Base-by-base conservation (phyloP, 2,113 vertebrate species). In the Nanger granti region DNA sequence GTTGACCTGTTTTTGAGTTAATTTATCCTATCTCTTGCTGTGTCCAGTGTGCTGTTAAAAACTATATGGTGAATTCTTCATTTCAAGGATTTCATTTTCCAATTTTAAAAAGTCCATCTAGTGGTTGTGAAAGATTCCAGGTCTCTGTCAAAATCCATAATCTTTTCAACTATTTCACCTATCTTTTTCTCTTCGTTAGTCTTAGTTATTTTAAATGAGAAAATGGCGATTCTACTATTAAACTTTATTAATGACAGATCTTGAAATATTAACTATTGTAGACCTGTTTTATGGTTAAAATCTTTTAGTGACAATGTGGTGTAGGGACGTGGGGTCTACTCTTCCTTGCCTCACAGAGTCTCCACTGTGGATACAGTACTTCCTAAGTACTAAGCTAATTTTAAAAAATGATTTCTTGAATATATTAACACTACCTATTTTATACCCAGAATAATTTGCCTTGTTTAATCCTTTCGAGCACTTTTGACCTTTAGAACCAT, bases 181-280 rank as follows among this genome's bases (percentile, higher is more conserved):
- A 55, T 64, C 5, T 93, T 93, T 86, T 86, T 34, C 66, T 69
- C 8, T 85, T 60, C 55, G 1, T 80, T 69, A 24, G 20, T 88
- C 60, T 87, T 57, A 73, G 89, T 86, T 84, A 83, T 84, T 87
- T 97, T 82, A 47, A 97, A 95, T 64, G n/a, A 87, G 18, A 82
- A 91, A 96, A 84, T 66, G 69, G 55, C 11, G 49, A 82, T 49
- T 89, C 49, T 87, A 9, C 28, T 87, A 59, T 66, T 85, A 91
- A 94, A 66, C 52, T 41, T 83, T 66, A 28, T 73, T 44, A 41
- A 69, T 54, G 90, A 13, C 26, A 59, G 34, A 26, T 49, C 57
- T 93, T 82, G 88, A 92, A 96, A 93, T 95, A 82, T 15, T 89
- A 82, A 86, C 59, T 87, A 54, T 11, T 89, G 24, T 84, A 52